These are phyloP conservation scores for Albula goreensis DNA, from an alignment of 2,113 vertebrate species.

Conservation along the genomic window DNA sequence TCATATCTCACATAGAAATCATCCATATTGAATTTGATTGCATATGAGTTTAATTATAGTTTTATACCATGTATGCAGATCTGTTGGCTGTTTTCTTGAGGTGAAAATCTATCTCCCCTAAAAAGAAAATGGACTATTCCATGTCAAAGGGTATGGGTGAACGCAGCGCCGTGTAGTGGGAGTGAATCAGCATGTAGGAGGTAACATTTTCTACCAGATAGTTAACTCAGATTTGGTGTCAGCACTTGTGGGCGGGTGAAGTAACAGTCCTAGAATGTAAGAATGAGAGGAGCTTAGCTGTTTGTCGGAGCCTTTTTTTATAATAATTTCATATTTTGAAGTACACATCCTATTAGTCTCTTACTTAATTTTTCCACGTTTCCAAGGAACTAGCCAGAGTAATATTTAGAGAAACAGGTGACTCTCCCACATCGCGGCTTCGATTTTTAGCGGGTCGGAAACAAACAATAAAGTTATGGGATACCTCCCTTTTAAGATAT, in stretches of 20 bases:
- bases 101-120: not conserved
- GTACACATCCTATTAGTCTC: too few relatives aligned
- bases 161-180: not conserved
- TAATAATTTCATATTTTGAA: too few relatives aligned
- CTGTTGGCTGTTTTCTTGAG: not conserved
- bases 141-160: conserved; percentile 24
- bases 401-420: too few relatives aligned
- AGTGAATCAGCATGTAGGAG: conserved; percentile 7
- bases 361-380: too few relatives aligned
- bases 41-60: not conserved
- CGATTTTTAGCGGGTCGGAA: too few relatives aligned
- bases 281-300: too few relatives aligned
- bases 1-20: not conserved
- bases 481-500: too few relatives aligned
- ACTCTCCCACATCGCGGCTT: too few relatives aligned
- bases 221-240: not conserved
- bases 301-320: too few relatives aligned
- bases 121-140: conserved; percentile 20
- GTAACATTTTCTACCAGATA: not conserved
- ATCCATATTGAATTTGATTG: not conserved
- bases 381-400: too few relatives aligned
- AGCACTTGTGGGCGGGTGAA: not conserved
- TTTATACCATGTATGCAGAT: not conserved
- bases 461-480: too few relatives aligned
- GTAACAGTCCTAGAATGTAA: not conserved